These are phyloP conservation scores for Pseudomyrmex concolor DNA, from an alignment of 1,140 invertebrate genomes.

Conservation along the genomic window DNA sequence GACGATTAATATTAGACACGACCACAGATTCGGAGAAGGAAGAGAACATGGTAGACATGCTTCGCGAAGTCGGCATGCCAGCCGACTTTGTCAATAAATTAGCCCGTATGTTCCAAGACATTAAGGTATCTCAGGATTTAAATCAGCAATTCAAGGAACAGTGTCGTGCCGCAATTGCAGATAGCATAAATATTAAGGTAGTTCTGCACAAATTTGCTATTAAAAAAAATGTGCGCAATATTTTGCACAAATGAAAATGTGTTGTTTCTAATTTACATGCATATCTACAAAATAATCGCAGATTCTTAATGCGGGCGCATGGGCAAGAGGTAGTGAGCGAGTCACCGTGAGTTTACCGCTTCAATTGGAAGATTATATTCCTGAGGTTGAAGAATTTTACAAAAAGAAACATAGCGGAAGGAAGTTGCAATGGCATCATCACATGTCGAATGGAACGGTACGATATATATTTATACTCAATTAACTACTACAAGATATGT, in stretches of 20 bases:
- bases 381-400: conserved; percentile 97
- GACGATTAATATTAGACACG: conserved; percentile 97
- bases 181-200: conserved; percentile 92
- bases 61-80: conserved; percentile 98
- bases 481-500: background rate
- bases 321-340: conserved; percentile 97
- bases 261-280: background rate
- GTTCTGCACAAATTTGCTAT: background rate
- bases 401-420: conserved; percentile 99
- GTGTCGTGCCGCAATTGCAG: conserved; percentile 85
- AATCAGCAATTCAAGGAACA: conserved; percentile 96
- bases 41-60: conserved; percentile 99
- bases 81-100: conserved; percentile 99
- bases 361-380: conserved; percentile 99
- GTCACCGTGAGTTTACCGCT: conserved; percentile 97
- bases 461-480: conserved; percentile 57
- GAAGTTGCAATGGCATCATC: conserved; percentile 99
- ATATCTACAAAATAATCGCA: conserved; percentile 46
- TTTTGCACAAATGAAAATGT: too few species aligned
- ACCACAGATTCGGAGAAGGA: conserved; percentile 99
- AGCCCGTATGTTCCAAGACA: conserved; percentile 98
- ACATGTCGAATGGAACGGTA: conserved; percentile 99
- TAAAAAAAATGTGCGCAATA: background rate
- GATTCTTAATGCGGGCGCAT: conserved; percentile 99
- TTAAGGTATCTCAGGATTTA: conserved; percentile 99